Evolutionary conservation across 2,797 vertebrate genomes (phyloP), one percentile per base, ranked within the genome.

Genomic region (Loris lydekkerianus): DNA sequence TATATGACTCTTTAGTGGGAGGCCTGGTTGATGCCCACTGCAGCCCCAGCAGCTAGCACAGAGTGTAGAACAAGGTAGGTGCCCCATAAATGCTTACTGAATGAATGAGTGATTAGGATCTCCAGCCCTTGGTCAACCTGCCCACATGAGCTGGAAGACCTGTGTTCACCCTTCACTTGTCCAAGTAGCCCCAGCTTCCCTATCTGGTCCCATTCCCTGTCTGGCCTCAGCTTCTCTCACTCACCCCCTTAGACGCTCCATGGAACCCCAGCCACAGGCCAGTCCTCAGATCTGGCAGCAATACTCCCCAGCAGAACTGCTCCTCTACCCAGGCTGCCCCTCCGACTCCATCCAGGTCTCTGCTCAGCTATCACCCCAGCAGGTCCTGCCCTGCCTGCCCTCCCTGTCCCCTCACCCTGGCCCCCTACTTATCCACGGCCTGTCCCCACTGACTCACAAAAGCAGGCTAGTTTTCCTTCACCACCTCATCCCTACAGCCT

Each of bases 41-140:
- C 15, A 5, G 3, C 49, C 67, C 43, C 5, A 7, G 58, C 10
- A 43, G 3, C 77, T 18, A 10, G 34, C 1, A 49, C 40, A 49
- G 58, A 6, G 10, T 10, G 31, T 20, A 67, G 43, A 37, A 20
- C 80, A 5, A 34, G 3, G 60, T 0, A 29, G 21, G 17, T 3
- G 7, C 3, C 53, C 60, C 8, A 1, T 0, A 65, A 34, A 43
- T 4, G 10, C 13, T 37, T 5, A 1, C 2, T 0, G 34, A 63
- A 15, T 15, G 21, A 60, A 21, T 4, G 23, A 27, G 43, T 4
- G 46, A 49, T 0, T 3, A 9, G 70, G 15, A 20, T 31, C 46
- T 69, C 37, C n/a, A 21, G 65, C 31, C 11, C 60, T 43, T 5
- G 9, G 29, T 3, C 21, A 63, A 14, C 76, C 77, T 25, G 29